A percentile compares a stretch with the other conserved stretches of the same genome.
These are phyloP conservation scores for Danio tinwini DNA, from an alignment of 2,797 vertebrate genomes.

Conservation along the genomic window DNA sequence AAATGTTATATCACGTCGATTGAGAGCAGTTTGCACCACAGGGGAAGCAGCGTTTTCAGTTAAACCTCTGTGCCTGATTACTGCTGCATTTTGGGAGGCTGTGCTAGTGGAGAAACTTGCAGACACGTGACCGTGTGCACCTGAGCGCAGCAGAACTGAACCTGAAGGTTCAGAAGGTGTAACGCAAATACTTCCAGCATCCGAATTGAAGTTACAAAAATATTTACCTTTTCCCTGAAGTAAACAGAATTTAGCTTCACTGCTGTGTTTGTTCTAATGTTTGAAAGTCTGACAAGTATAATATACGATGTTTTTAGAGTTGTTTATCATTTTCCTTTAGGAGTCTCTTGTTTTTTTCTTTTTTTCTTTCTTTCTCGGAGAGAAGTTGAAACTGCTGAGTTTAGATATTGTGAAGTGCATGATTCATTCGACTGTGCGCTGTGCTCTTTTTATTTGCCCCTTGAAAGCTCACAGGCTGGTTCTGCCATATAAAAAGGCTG, in stretches of 20 bases:
- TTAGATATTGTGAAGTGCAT: slow-evolving; percentile 78
- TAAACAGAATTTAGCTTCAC: slow-evolving; percentile 77
- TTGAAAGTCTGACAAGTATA: slow-evolving; percentile 83
- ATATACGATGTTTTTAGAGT: slow-evolving; percentile 77
- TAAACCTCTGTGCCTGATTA: slow-evolving; percentile 71
- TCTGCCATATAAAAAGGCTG: slow-evolving; percentile 64
- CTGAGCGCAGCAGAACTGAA: slow-evolving; percentile 71
- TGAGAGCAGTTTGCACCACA: slow-evolving; percentile 64
- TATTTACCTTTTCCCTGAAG: slow-evolving; percentile 74
- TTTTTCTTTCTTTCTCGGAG: slow-evolving; percentile 70
- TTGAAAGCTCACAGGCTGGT: slow-evolving; percentile 65
- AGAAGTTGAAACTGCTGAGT: slow-evolving; percentile 84
- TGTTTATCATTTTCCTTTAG: slow-evolving; percentile 84
- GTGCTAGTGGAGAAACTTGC: slow-evolving; percentile 13
- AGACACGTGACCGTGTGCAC: slow-evolving; percentile 59
- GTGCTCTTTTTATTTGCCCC: slow-evolving; percentile 72
- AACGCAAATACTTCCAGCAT: slow-evolving; percentile 66
- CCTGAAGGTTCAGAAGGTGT: slow-evolving; percentile 29
- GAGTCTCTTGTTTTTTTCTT: slow-evolving; percentile 77
- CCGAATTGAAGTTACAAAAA: slow-evolving; percentile 69
- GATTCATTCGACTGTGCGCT: slow-evolving; percentile 83
- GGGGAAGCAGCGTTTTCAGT: slow-evolving; percentile 74
- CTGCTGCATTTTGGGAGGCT: slow-evolving; percentile 50
- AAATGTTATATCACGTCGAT: slow-evolving; percentile 64
- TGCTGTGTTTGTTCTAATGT: slow-evolving; percentile 79